Percentiles rank a stretch among this genome's conserved stretches.
These are phyloP conservation scores for Drosophila tani DNA, from an alignment of 1,140 invertebrate genomes.

Conservation along the genomic window DNA sequence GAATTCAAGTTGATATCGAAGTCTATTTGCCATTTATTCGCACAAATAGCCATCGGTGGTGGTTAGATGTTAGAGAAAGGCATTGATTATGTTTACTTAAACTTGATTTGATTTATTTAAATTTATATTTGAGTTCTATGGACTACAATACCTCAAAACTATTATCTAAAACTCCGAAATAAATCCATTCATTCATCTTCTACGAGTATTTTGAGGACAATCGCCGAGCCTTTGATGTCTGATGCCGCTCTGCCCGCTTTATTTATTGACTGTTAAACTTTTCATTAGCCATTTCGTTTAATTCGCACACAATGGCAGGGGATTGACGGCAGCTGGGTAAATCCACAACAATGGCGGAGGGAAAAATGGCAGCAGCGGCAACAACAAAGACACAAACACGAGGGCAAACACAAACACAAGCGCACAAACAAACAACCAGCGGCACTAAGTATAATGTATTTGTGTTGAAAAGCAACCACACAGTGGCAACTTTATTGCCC, in stretches of 20 bases:
- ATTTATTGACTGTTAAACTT: slow-evolving; percentile 83
- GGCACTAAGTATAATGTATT: slow-evolving; percentile 79
- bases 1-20: slow-evolving; percentile 5
- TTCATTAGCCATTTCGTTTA: slow-evolving; percentile 82
- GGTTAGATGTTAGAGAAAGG: too few relatives aligned
- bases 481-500: slow-evolving; percentile 75
- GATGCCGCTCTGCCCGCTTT: slow-evolving; percentile 40
- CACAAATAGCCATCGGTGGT: not conserved
- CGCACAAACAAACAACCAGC: slow-evolving; percentile 43
- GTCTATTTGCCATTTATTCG: slow-evolving; percentile 2
- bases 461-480: slow-evolving; percentile 74
- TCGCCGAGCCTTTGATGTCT: slow-evolving; percentile 13
- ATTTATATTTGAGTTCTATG: too few relatives aligned
- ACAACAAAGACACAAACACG: slow-evolving; percentile 36
- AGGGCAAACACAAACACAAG: slow-evolving; percentile 36
- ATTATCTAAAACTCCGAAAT: not conserved
- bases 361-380: slow-evolving; percentile 44
- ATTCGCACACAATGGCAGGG: slow-evolving; percentile 76
- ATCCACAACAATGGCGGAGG: slow-evolving; percentile 45
- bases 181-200: slow-evolving; percentile 29
- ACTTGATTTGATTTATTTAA: too few relatives aligned
- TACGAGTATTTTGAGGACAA: not conserved
- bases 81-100: not conserved
- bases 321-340: slow-evolving; percentile 59
- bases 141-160: not conserved